Base-by-base conservation (phyloP, 2,888 invertebrate genomes). In the Napeogenes inachia region DNA sequence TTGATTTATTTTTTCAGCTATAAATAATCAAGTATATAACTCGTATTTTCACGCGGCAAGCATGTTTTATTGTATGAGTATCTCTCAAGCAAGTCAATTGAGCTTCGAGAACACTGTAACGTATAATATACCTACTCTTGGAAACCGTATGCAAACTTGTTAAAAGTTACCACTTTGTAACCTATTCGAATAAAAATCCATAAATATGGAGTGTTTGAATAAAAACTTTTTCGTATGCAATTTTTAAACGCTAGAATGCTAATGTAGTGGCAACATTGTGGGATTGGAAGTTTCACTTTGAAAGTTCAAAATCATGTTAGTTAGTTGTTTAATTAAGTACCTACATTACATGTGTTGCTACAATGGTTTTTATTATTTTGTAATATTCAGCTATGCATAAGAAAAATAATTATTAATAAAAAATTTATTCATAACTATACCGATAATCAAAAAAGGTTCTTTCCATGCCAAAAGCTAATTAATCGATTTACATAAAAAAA, bases 41-140 rank as follows among this genome's bases (percentile, higher is more conserved):
- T 64, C 65, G 68, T 65, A 65, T 68, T 68, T 69, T 66, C 66
- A 74, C 73, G 72, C 55, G 62, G 74, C 73, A 77, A 63, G 80
- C 78, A 85, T 86, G 82, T 86, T 87, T 86, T 86, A 86, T 85
- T 84, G 85, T 83, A 21, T 21, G 21, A 21, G 21, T 21, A 80
- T 81, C 75, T 78, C 70, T 73, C 73, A 62, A 73, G 80, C 78
- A 75, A 85, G 85, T 84, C 81, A 82, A 82, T 81, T 79, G 78
- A 76, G 74, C 76, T 72, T 70, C 66, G 74, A 73, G 71, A 77
- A 74, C 73, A 75, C 68, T 73, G 76, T 74, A 75, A 79, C 79
- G 76, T 78, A 77, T 72, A 69, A 70, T 65, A 64, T 61, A 64
- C 65, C 61, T 63, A 63, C 61, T 56, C 60, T 60, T 38, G 62